These are phyloP conservation scores for Oophaga pumilio DNA, from an alignment of 2,113 vertebrate genomes.

Conservation along the genomic window DNA sequence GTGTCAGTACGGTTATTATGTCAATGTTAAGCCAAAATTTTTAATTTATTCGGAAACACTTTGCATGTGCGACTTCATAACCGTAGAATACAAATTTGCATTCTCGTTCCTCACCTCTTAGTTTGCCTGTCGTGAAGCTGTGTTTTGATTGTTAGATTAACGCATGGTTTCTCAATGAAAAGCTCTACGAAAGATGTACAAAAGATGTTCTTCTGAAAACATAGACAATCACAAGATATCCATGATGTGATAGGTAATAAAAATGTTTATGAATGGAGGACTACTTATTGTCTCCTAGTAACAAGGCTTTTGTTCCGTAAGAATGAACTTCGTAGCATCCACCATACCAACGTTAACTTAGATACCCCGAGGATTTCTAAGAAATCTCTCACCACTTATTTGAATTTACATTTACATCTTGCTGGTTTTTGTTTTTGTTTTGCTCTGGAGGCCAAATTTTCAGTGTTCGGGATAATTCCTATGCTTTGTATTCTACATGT, in stretches of 20 bases:
- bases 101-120: neutral
- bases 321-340: neutral
- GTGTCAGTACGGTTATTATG: no score
- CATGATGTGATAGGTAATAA: neutral
- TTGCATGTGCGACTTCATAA: no score
- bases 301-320: neutral
- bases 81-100: no score
- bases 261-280: neutral
- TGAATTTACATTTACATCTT: neutral
- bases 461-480: neutral
- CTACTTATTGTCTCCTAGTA: conserved; percentile 1
- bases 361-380: neutral
- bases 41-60: no score
- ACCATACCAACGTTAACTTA: neutral
- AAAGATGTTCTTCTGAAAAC: neutral
- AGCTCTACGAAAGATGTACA: neutral
- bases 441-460: neutral
- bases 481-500: neutral
- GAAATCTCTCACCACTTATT: neutral
- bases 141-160: no score
- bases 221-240: neutral
- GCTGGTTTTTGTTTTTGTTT: neutral
- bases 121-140: neutral
- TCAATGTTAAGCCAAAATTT: no score
- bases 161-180: no score